Evolutionary conservation across 2,797 vertebrate genomes (phyloP).

Genomic region (Chiloscyllium punctatum): DNA sequence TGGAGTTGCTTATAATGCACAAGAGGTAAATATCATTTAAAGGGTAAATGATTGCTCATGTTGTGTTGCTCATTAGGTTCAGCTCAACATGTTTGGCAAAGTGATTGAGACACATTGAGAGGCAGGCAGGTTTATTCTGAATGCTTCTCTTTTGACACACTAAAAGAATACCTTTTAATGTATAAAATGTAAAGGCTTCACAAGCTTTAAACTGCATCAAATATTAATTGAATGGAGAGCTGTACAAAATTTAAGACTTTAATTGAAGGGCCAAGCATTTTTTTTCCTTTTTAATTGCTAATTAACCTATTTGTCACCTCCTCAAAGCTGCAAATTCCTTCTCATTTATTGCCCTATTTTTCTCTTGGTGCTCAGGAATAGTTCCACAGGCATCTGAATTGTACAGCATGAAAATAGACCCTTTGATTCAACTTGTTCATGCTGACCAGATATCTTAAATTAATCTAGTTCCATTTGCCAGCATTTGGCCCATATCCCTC

Average conservation of each 20-base stretch:
- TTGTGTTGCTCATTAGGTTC: neutral
- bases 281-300: neutral
- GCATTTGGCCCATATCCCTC: too few species aligned
- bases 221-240: neutral
- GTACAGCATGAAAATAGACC: too few species aligned
- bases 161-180: neutral
- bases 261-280: neutral
- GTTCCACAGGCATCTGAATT: neutral
- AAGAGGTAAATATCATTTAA: neutral
- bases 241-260: neutral
- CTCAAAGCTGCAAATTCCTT: neutral
- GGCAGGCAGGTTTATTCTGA: neutral
- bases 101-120: neutral
- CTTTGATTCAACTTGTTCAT: too few species aligned
- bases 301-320: neutral
- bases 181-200: neutral
- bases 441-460: too few species aligned
- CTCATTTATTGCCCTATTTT: neutral
- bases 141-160: neutral
- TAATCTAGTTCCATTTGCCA: too few species aligned
- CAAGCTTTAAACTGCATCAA: neutral
- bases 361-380: neutral
- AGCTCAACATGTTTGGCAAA: neutral
- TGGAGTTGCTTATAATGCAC: neutral
- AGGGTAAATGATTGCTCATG: neutral